Evolutionary conservation across 2,888 invertebrate species (phyloP).

Genomic region (Drosophila borborema): DNA sequence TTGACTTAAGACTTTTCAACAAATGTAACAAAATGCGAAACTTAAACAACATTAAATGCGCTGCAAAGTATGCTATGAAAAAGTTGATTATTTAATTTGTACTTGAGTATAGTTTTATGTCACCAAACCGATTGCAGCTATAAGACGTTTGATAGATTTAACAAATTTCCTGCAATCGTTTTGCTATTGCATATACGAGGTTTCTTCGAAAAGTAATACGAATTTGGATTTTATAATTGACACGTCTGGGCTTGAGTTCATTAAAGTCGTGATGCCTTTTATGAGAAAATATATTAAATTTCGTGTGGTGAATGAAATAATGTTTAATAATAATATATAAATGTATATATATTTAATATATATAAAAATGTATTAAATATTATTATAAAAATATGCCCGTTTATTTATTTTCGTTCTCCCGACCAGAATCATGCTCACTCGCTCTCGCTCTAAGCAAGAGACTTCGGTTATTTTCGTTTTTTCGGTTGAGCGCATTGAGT

Average conservation of each 20-base stretch:
- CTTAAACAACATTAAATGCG: conserved; percentile 24
- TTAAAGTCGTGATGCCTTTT: too few species aligned
- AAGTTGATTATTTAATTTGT: not conserved
- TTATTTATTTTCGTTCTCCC: too few species aligned
- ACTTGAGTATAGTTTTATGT: conserved; percentile 47
- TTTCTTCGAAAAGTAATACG: not conserved
- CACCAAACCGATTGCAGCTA: conserved; percentile 83
- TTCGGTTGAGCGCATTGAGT: too few species aligned
- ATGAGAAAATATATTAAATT: too few species aligned
- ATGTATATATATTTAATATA: too few species aligned
- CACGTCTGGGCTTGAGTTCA: too few species aligned
- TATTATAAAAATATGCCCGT: too few species aligned
- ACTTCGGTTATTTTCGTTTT: too few species aligned
- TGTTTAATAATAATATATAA: not conserved
- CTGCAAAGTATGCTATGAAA: conserved; percentile 49
- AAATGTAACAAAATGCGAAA: conserved; percentile 21
- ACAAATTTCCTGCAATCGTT: conserved; percentile 23
- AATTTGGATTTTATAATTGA: not conserved
- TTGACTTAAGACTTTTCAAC: not conserved
- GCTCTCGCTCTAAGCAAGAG: too few species aligned
- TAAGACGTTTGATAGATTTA: conserved; percentile 46
- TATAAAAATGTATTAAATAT: too few species aligned
- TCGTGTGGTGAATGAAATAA: not conserved
- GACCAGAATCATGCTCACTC: too few species aligned
- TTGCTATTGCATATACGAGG: not conserved